phyloP scores from a whole-genome alignment of 1,140 invertebrate species.

The Ephestia elutella region DNA sequence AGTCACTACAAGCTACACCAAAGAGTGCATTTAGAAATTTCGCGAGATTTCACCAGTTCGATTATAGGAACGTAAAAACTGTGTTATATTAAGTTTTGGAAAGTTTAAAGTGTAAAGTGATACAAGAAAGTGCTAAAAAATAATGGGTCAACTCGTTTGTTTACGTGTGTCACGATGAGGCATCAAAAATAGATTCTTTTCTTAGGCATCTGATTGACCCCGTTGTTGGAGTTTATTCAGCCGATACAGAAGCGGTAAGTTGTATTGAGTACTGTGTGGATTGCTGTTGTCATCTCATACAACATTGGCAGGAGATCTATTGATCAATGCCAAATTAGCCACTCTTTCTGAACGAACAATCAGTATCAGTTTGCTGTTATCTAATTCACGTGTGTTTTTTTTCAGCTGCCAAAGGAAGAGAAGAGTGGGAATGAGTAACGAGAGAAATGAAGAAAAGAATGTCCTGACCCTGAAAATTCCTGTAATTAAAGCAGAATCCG shows the following conservation, averaged over 20 bases:
- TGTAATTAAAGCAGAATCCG: slow-evolving; percentile 49
- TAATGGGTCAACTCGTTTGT: slow-evolving; percentile 27
- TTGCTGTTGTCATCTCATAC: slow-evolving; percentile 29
- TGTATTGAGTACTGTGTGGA: slow-evolving; percentile 30
- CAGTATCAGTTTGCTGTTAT: slow-evolving; percentile 14
- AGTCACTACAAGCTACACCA: slow-evolving; percentile 39
- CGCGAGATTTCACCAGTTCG: slow-evolving; percentile 6
- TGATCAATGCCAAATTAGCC: slow-evolving; percentile 28
- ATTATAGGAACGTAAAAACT: background rate
- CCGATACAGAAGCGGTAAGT: slow-evolving; percentile 49
- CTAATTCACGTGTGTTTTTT: slow-evolving; percentile 31
- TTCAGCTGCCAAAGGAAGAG: slow-evolving; percentile 33
- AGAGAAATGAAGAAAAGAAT: slow-evolving; percentile 29
- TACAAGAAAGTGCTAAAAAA: slow-evolving; percentile 5
- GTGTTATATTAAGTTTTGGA: background rate
- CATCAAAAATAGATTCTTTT: slow-evolving; percentile 66
- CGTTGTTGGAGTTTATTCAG: slow-evolving; percentile 44
- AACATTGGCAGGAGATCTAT: slow-evolving; percentile 32
- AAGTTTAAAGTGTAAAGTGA: slow-evolving; percentile 2
- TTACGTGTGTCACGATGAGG: slow-evolving; percentile 32
- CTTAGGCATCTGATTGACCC: slow-evolving; percentile 51
- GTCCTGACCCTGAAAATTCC: slow-evolving; percentile 38
- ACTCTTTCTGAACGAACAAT: slow-evolving; percentile 17
- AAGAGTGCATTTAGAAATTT: slow-evolving; percentile 34
- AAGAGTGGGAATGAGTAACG: slow-evolving; percentile 41